A percentile compares a stretch with the other conserved stretches of the same genome.
phyloP scores from a whole-genome alignment of 2,888 invertebrate species.

The Sthenelais limicola region DNA sequence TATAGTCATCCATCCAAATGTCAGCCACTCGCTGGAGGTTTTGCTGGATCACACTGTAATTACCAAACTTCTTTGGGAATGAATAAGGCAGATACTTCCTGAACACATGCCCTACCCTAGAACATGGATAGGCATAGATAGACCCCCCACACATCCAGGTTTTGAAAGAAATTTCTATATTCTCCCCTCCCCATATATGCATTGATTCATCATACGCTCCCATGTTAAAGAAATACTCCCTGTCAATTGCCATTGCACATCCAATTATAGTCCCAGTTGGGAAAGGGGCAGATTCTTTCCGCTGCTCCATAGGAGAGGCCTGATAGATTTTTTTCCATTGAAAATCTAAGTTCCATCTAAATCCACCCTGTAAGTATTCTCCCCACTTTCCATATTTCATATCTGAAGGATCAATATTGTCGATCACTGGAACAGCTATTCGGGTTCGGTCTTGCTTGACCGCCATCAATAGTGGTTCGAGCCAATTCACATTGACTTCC shows the following conservation, averaged over 20 bases:
- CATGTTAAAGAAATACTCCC: slow-evolving; percentile 47
- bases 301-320: no score
- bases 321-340: slow-evolving; percentile 1
- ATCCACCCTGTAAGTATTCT: neutral
- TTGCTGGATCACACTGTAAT: slow-evolving; percentile 80
- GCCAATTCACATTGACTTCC: slow-evolving; percentile 49
- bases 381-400: slow-evolving; percentile 40
- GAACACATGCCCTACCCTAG: slow-evolving; percentile 98
- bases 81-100: slow-evolving; percentile 96
- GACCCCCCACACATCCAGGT: slow-evolving; percentile 99
- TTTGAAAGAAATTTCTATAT: slow-evolving; percentile 64
- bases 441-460: slow-evolving; percentile 34
- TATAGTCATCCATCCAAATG: slow-evolving; percentile 76
- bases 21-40: slow-evolving; percentile 95
- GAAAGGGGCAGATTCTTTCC: neutral
- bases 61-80: slow-evolving; percentile 87
- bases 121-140: slow-evolving; percentile 95
- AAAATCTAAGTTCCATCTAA: slow-evolving; percentile 16
- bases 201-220: slow-evolving; percentile 50
- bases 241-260: slow-evolving; percentile 47
- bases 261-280: slow-evolving; percentile 44
- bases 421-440: slow-evolving; percentile 47
- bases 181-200: slow-evolving; percentile 52
- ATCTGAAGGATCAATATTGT: slow-evolving; percentile 41
- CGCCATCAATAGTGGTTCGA: slow-evolving; percentile 47